Percentiles rank a stretch among this genome's conserved stretches.
These are phyloP conservation scores for Brotula barbata DNA, from an alignment of 2,797 vertebrate genomes.

Conservation along the genomic window DNA sequence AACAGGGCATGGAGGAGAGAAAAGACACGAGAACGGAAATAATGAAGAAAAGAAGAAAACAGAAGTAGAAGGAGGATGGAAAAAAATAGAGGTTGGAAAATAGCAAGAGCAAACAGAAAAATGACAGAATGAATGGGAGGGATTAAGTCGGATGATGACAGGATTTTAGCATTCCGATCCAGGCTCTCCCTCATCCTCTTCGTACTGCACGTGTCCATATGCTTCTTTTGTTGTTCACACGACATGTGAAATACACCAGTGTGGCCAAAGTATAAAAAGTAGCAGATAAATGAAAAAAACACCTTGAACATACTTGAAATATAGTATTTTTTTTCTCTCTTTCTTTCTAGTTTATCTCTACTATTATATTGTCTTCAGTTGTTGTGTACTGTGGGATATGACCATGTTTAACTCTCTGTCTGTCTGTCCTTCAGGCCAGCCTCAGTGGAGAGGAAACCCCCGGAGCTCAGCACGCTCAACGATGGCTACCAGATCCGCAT, in stretches of 20 bases:
- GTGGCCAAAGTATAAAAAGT: no score
- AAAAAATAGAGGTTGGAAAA: not conserved
- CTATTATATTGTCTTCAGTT: no score
- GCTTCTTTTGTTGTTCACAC: not conserved
- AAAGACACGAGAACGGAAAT: not conserved
- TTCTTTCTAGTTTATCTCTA: no score
- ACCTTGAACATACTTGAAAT: no score
- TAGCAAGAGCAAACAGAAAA: not conserved
- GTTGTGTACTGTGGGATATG: not conserved
- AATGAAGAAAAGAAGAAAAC: not conserved
- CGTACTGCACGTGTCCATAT: no score
- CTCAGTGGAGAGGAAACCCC: slow-evolving; percentile 84
- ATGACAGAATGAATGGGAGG: not conserved
- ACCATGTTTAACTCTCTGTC: slow-evolving; percentile 3
- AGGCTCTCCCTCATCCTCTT: not conserved
- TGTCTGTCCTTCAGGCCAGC: slow-evolving; percentile 80
- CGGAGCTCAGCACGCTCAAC: slow-evolving; percentile 87
- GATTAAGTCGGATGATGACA: slow-evolving; percentile 12
- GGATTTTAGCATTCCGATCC: no score
- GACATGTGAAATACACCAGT: no score
- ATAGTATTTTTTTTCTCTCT: no score
- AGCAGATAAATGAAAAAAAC: no score
- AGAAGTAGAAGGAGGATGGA: not conserved
- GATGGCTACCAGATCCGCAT: slow-evolving; percentile 97
- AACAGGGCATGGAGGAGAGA: no score